Evolutionary conservation across 2,113 vertebrate species (phyloP).

Genomic region (Dinomys branickii): DNA sequence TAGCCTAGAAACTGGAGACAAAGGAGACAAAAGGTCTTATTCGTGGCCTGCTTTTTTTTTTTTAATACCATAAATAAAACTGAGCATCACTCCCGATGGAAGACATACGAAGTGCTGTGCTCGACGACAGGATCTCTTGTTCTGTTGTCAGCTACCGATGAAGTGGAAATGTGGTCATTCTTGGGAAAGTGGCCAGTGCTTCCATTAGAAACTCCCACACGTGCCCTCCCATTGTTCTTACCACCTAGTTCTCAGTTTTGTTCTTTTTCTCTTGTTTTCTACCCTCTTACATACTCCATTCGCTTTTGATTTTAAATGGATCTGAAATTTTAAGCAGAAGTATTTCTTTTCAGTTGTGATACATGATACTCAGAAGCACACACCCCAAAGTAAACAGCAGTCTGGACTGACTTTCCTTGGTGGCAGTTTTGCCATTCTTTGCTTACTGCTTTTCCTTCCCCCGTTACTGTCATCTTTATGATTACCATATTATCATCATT

Average conservation of each 20-base stretch:
- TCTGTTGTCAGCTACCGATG: background rate
- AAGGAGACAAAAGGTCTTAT: background rate
- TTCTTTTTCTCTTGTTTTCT: background rate
- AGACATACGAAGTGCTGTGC: background rate
- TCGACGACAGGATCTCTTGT: background rate
- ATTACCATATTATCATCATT: background rate
- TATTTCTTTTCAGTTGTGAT: background rate
- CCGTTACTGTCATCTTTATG: too few relatives aligned
- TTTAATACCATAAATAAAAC: background rate
- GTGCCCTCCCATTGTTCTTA: background rate
- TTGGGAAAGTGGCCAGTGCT: background rate
- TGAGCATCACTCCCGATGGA: background rate
- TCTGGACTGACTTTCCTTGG: background rate
- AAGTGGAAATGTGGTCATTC: background rate
- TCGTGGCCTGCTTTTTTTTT: background rate
- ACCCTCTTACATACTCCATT: background rate
- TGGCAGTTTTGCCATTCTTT: background rate
- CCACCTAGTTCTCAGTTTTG: background rate
- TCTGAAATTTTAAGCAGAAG: background rate
- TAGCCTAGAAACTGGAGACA: background rate
- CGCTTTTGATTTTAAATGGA: background rate
- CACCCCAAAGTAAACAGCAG: background rate
- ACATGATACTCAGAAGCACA: background rate
- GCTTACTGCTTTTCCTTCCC: background rate
- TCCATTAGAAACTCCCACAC: background rate